Percentiles rank a stretch among this genome's conserved stretches.
phyloP scores from a whole-genome alignment of 2,797 vertebrate species.

The Girardinus metallicus region DNA sequence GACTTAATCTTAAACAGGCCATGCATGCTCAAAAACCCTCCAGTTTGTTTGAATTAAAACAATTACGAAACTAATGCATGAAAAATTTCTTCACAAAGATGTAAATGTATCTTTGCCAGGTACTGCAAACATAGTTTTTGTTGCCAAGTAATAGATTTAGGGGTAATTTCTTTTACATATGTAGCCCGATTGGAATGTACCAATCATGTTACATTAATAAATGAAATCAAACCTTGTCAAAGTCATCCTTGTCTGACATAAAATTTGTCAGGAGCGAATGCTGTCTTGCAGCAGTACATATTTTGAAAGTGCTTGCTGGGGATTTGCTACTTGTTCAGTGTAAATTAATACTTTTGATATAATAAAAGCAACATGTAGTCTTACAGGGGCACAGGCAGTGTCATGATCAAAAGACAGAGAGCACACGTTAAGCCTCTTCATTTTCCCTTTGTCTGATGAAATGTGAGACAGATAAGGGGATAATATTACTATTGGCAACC shows the following conservation, averaged over 20 bases:
- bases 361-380: slow-evolving; percentile 5
- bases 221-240: neutral
- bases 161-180: neutral
- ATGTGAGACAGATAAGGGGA: slow-evolving; percentile 47
- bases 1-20: neutral
- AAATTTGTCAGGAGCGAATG: neutral
- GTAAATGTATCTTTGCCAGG: neutral
- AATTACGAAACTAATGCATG: neutral
- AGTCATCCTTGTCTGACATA: neutral
- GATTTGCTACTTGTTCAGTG: neutral
- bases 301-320: neutral
- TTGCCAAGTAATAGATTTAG: neutral
- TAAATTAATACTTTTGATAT: slow-evolving; percentile 23
- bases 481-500: slow-evolving; percentile 53
- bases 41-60: neutral
- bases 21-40: neutral
- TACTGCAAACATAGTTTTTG: neutral
- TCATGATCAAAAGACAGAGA: slow-evolving; percentile 55
- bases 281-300: neutral
- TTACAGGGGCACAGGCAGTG: slow-evolving; percentile 19
- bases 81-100: neutral
- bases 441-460: slow-evolving; percentile 46
- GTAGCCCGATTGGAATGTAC: neutral
- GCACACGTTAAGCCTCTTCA: slow-evolving; percentile 25
- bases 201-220: neutral